phyloP scores from a whole-genome alignment of 2,113 vertebrate species.

The Aplodontia rufa region DNA sequence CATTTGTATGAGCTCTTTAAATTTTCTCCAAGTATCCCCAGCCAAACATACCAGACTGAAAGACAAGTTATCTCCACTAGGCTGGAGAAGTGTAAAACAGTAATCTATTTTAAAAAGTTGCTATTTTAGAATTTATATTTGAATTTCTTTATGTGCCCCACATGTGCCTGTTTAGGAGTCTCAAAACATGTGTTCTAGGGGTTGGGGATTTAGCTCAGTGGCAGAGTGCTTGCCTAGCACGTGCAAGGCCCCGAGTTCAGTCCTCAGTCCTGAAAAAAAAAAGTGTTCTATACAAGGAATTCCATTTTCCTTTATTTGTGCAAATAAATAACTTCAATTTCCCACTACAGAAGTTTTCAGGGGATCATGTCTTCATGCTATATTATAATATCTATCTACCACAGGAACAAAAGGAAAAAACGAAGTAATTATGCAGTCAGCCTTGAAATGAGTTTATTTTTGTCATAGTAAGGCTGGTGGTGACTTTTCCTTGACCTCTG shows the following conservation, averaged over 20 bases:
- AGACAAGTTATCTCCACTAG: background rate
- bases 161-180: conserved; percentile 32
- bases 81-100: conserved; percentile 11
- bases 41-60: background rate
- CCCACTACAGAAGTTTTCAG: background rate
- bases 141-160: conserved; percentile 4
- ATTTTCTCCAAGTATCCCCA: background rate
- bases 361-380: background rate
- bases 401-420: background rate
- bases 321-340: background rate
- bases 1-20: conserved; percentile 54
- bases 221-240: no score
- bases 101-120: conserved; percentile 35
- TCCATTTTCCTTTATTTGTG: background rate
- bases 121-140: conserved; percentile 43
- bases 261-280: no score
- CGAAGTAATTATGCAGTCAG: background rate
- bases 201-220: no score
- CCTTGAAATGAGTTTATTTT: conserved; percentile 66
- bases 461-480: conserved; percentile 56
- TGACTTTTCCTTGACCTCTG: conserved; percentile 62
- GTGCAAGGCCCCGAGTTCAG: no score
- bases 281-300: no score
- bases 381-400: background rate
- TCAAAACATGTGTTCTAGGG: background rate